phyloP scores from a whole-genome alignment of 2,113 vertebrate genomes.

The Helogale parvula region DNA sequence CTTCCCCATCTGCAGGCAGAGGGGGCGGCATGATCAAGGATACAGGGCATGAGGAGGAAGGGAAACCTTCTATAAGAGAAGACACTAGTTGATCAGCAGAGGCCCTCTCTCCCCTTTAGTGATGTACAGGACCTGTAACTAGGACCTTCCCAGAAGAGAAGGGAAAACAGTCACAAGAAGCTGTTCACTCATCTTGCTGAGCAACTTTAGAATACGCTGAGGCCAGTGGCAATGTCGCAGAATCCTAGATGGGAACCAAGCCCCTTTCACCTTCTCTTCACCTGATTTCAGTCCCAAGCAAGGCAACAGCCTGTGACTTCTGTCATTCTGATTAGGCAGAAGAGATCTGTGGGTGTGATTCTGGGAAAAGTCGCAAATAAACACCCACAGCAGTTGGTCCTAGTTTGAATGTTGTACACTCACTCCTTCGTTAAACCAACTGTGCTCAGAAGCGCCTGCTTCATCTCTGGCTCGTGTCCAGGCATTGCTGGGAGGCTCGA shows the following conservation, averaged over 20 bases:
- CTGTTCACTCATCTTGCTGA: background rate
- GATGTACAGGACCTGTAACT: background rate
- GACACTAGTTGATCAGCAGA: background rate
- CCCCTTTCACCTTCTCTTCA: background rate
- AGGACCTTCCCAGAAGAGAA: background rate
- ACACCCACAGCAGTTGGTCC: background rate
- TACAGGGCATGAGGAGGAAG: background rate
- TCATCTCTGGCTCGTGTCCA: conserved; percentile 70
- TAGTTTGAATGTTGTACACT: background rate
- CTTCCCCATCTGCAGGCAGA: accelerated
- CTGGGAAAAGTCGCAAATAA: conserved; percentile 47
- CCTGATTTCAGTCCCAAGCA: background rate
- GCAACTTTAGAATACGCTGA: background rate
- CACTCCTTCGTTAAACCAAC: background rate
- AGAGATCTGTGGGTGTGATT: conserved; percentile 43
- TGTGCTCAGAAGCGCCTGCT: conserved; percentile 27
- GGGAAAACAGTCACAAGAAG: background rate
- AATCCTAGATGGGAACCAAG: background rate
- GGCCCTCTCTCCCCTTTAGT: background rate
- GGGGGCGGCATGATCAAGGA: background rate
- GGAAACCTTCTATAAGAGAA: background rate
- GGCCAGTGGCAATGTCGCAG: background rate
- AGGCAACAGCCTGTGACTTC: background rate
- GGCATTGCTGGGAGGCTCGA: conserved; percentile 80
- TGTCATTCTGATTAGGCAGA: conserved; percentile 44